A percentile compares a stretch with the other conserved stretches of the same genome.
phyloP scores from a whole-genome alignment of 2,113 vertebrate genomes.

The Oreocharis arfaki region DNA sequence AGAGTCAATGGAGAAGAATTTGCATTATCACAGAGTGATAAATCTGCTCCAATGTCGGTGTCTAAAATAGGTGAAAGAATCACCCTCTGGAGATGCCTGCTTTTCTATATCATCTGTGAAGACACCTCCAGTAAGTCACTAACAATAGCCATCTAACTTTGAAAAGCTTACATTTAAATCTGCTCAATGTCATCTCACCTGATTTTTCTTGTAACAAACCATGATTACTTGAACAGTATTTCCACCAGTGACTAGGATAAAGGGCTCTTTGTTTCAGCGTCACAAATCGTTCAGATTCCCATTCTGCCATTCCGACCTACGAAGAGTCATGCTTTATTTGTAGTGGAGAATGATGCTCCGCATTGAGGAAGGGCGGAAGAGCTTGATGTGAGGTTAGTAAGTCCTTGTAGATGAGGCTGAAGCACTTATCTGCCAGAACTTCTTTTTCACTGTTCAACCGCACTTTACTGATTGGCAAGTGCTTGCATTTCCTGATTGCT shows the following conservation, averaged over 20 bases:
- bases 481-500: conserved; percentile 41
- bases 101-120: neutral
- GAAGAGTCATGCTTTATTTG: neutral
- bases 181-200: neutral
- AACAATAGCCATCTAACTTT: conserved; percentile 21
- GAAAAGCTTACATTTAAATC: conserved; percentile 23
- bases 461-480: conserved; percentile 44
- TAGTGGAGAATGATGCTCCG: neutral
- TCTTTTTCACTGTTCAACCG: neutral
- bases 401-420: neutral
- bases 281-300: neutral
- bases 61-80: conserved; percentile 11
- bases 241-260: neutral
- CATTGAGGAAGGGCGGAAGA: neutral
- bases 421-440: neutral
- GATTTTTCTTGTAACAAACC: neutral
- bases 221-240: neutral
- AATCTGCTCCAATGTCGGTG: fast-evolving
- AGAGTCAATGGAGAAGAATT: neutral
- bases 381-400: neutral
- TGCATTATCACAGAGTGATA: neutral
- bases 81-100: neutral
- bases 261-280: conserved; percentile 20
- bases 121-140: neutral
- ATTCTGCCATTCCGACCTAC: neutral